Evolutionary conservation across 2,888 invertebrate species (phyloP), one percentile per base, ranked within the genome.

Genomic region (Bhutanitis thaidina): DNA sequence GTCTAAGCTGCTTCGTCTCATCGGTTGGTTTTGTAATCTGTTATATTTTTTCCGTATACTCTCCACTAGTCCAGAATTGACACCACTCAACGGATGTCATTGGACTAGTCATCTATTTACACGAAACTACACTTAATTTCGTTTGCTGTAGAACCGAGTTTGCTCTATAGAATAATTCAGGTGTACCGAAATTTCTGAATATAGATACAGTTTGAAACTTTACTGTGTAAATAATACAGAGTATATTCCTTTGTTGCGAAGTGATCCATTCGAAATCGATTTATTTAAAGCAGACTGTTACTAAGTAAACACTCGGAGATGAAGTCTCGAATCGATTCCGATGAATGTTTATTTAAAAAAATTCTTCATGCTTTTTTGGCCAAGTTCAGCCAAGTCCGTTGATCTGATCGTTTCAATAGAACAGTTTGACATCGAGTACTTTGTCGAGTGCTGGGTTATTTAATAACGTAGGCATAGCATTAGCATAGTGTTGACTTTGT

Each of bases 241-340:
- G 56, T 47, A 62, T 65, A 74, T 53, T 62, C 44, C 44, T 53
- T 41, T 56, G 57, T 44, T 34, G 29, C 34, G 14, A 14, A 9
- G 46, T 38, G 55, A 56, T 61, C 68, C 67, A 74, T 71, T 67
- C 60, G 63, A 75, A 85, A 80, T 81, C 80, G 79, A 82, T 82
- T 82, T 80, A 78, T 78, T 77, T 71, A 78, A 82, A 76, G 74
- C 80, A 75, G 77, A 76, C 77, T 86, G 83, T 86, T 86, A 83
- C 86, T 83, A 82, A 84, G 82, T 82, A 88, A 88, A 88, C 74
- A 87, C 80, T 82, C 62, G 49, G 67, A 74, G 79, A 77, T 80
- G 79, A 75, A 76, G 79, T 62, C 71, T 74, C 75, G 77, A 81
- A 85, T 83, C 80, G 77, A 80, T 82, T 79, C 72, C 74, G 67